Evolutionary conservation across 2,888 invertebrate genomes (phyloP), one percentile per base, ranked within the genome.

Genomic region (Drosophila eohydei): DNA sequence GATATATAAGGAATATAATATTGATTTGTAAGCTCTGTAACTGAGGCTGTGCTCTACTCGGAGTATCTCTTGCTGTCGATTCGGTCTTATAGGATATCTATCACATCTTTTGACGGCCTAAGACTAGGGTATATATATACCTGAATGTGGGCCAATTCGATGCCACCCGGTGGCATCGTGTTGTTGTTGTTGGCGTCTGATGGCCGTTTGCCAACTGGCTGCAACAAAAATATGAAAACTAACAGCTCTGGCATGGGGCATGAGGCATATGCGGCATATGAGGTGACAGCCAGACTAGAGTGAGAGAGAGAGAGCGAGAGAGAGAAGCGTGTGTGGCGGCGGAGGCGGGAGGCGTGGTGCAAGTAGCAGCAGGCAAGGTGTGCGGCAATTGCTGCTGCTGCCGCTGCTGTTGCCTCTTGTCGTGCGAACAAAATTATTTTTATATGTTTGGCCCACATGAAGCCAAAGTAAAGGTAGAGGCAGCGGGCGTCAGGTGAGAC

Each of bases 141-240:
- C 48, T 38, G 65, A 78, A 80, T 78, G 76, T 78, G 76, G 78
- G 80, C 78, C 78, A 78, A 80, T 80, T 80, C 66, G 68, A 76
- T 80, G 78, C 78, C 76, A 78, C 76, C 67, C 68, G 80, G 76
- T 71, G 80, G 80, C 80, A 80, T 28, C 36, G 21, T 28, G 59
- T 26, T 36, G 51, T 21, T 58, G 63, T 65, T 65, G 64, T 43
- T 62, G 61, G 50, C 54, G 77, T 74, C 77, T 79, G 62, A 73
- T 83, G 83, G 88, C 76, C 70, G 67, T 57, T 69, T 87, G 83
- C 83, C 83, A 83, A 78, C 79, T 75, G 71, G 54, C 66, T 40
- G 74, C 64, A 66, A 50, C 57, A 69, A 57, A 72, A 63, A 68
- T 72, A 65, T 73, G 74, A 78, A 76, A 60, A 73, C 71, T 12